Evolutionary conservation across 1,140 invertebrate species (phyloP), one percentile per base, ranked within the genome.

Genomic region (Lepidotrigona ventralis): DNA sequence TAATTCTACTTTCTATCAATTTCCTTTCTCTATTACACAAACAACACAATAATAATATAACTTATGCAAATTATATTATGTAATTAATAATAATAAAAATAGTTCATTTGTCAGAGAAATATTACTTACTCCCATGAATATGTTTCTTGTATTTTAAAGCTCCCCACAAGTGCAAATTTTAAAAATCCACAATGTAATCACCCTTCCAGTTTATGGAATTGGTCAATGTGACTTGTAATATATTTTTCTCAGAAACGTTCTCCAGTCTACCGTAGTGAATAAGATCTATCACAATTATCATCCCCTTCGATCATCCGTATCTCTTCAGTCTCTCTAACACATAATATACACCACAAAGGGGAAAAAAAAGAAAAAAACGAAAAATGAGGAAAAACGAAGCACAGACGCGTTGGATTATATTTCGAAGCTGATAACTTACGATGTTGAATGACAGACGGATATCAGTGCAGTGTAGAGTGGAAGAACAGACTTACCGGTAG

Each of bases 401-500:
- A 33, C 69, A 74, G 83, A 83, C 56, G 29, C 60, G 63, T 71
- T 56, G 84, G 76, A 83, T 81, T 81, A 86, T 74, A 21, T 71
- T 79, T 79, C 58, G 79, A 81, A 78, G 78, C 76, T 71, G 79
- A 69, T 84, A 76, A 85, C 72, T 89, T 86, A 88, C 77, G 79
- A 82, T 85, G 82, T 56, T 74, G 78, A 78, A 89, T 68, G 87
- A 83, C 77, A 82, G 84, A 80, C 87, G 84, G 79, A 83, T 83
- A 86, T 86, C 74, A 86, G 78, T 63, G 54, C 68, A 33, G 33
- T 81, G 76, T 78, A 81, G 77, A 64, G 70, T 82, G 54, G 68
- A 87, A 77, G 76, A 85, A 86, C 83, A 88, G 88, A 90, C 88
- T 66, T 90, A 90, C 90, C 53, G 85, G 88, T 75, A 86, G 90